Base-by-base conservation (phyloP, 2,113 vertebrate species). In the Oostethus manadensis region DNA sequence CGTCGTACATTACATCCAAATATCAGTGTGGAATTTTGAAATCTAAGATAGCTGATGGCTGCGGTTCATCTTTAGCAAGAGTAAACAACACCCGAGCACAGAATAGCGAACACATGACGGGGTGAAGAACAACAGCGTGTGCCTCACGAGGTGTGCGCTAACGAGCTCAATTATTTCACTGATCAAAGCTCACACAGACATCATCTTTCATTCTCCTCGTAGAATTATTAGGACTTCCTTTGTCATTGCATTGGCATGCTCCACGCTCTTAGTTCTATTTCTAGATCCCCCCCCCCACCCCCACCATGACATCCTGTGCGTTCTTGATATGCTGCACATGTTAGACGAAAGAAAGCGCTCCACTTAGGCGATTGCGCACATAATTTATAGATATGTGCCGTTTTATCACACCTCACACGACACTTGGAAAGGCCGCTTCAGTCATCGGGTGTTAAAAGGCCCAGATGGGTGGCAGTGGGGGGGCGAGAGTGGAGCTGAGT, bases 401-500 rank as follows among this genome's bases (percentile, higher is more conserved):
- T 84, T 85, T 88, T 79, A 88, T 82, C 77, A 74, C 81, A 83
- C 81, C 81, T 88, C 84, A 86, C 76, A 83, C 84, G 84, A 74
- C 80, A 84, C 78, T 74, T 77, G 66, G 75, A 84, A 74, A 80
- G 56, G 58, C 60, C 51, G 70, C 78, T 72, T 86, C 80, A 86
- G 81, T 78, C 86, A 78, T 81, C 82, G 85, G 83, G 78, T 83
- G 79, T 85, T 83, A 83, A 79, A 80, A 79, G 75, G 71, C 68
- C 78, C 83, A 83, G 80, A 82, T 85, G 79, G 79, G 79, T 78
- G 80, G 82, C 76, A 84, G 75, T 62, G 72, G 62, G 51, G 56
- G 18, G 56, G 60, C 48, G 20, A 57, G 22, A 33, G 47, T 58
- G 63, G 40, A 48, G 54, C 42, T 69, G 51, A 63, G 49, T 16